phyloP scores from a whole-genome alignment of 2,113 vertebrate genomes.

The Hypocryptadius cinnamomeus region DNA sequence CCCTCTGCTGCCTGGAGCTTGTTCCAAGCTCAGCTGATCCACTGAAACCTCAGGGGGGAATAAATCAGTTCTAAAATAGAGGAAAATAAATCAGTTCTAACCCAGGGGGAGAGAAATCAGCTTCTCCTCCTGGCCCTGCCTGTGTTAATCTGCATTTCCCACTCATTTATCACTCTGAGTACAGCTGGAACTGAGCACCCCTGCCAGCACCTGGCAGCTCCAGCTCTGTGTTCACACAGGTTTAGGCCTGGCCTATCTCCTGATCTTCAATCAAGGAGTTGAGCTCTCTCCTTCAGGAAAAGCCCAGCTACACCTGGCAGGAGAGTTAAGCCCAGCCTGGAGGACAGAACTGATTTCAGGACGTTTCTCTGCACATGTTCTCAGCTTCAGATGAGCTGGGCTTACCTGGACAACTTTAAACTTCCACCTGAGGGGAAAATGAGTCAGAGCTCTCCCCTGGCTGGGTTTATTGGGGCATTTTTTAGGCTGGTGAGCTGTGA shows the following conservation, averaged over 20 bases:
- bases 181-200: neutral
- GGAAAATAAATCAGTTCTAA: neutral
- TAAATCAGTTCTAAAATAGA: neutral
- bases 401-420: neutral
- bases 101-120: neutral
- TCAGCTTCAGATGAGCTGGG: neutral
- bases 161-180: neutral
- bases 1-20: neutral
- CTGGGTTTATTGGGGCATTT: neutral
- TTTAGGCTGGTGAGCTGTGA: neutral
- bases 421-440: neutral
- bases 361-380: neutral
- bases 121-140: neutral
- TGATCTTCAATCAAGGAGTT: fast-evolving
- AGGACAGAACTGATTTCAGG: neutral
- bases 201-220: neutral
- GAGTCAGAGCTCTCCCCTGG: neutral
- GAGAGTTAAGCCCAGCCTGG: neutral
- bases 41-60: neutral
- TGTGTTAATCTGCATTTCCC: neutral
- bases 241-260: neutral
- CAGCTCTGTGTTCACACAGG: neutral
- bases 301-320: neutral
- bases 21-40: neutral
- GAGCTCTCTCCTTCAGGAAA: neutral